Base-by-base conservation (phyloP, 2,113 vertebrate genomes). In the Cichladusa arquata region DNA sequence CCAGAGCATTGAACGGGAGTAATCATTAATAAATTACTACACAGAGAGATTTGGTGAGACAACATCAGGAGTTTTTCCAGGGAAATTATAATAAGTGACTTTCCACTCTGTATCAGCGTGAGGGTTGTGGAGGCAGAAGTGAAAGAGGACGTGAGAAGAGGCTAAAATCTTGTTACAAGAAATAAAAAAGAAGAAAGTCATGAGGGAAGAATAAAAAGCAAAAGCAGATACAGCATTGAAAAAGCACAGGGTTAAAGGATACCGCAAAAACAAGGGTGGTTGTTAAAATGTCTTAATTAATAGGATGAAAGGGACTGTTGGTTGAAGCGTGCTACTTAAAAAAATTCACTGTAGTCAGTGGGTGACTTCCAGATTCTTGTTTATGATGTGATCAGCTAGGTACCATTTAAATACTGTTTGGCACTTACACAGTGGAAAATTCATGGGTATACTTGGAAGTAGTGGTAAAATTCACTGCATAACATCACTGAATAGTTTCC, bases 401-500 rank as follows among this genome's bases (percentile, higher is more conserved):
- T 90, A 45, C 79, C 53, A 18, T 88, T 93, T 85, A 78, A 81
- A 70, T 83, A 66, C 20, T 66, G 6, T 44, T 90, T 93, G 88
- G 88, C 86, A 74, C 47, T 84, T 54, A 31, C 12, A 19, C 56
- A 50, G 60, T 83, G 83, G 76, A 92, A 97, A 96, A 88, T 91
- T 86, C 83, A n/a, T 9, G 8, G 42, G 60, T 88, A 66, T 51
- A 78, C 72, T 81, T 64, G 64, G 69, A 93, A 93, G 38, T 78
- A 84, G 82, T 74, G 80, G 86, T 86, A 81, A 81, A 92, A 94
- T 74, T 82, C 60, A 62, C 91, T 62, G 51, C 73, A 71, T 92
- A 91, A 86, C 69, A 81, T 92, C 67, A 56, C 64, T 67, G 76
- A 95, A 66, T 90, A 78, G 88, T 96, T 97, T 97, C 83, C 86